Percentiles rank a stretch among this genome's conserved stretches.
phyloP scores from a whole-genome alignment of 1,140 invertebrate genomes.

The Tetramorium alpestre region DNA sequence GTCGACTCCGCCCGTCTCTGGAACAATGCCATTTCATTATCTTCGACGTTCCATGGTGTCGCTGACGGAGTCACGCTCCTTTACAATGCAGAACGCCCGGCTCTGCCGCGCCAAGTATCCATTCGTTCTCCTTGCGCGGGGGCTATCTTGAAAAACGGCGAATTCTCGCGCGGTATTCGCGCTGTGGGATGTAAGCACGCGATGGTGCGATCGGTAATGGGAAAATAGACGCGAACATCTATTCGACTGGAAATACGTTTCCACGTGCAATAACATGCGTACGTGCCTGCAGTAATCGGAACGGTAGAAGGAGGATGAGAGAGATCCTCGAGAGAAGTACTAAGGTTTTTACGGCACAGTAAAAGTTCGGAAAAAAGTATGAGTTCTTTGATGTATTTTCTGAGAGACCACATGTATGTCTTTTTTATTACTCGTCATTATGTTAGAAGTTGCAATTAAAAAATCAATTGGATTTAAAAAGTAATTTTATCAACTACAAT shows the following conservation, averaged over 20 bases:
- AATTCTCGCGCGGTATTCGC: background rate
- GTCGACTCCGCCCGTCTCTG: slow-evolving; percentile 47
- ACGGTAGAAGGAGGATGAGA: background rate
- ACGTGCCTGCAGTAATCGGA: background rate
- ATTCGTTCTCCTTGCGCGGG: background rate
- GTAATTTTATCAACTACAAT: background rate
- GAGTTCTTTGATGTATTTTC: background rate
- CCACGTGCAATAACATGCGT: slow-evolving; percentile 9
- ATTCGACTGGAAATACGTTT: background rate
- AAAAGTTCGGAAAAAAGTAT: background rate
- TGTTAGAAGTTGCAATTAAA: background rate
- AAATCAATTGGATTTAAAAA: background rate
- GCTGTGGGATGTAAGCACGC: background rate
- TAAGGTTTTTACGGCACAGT: background rate
- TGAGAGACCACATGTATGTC: background rate
- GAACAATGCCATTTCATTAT: slow-evolving; percentile 72
- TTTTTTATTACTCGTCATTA: background rate
- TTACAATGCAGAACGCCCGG: slow-evolving; percentile 30
- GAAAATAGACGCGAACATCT: slow-evolving; percentile 33
- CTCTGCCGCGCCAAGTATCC: background rate
- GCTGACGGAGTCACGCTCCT: slow-evolving; percentile 23
- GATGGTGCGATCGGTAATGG: slow-evolving; percentile 1
- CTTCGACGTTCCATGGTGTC: slow-evolving; percentile 20
- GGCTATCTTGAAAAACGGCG: background rate
- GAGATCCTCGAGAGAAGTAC: background rate